Percentiles rank a stretch among this genome's conserved stretches.
phyloP scores from a whole-genome alignment of 35 echinoderm and acorn worm genomes.

The Apostichopus parvimensis region DNA sequence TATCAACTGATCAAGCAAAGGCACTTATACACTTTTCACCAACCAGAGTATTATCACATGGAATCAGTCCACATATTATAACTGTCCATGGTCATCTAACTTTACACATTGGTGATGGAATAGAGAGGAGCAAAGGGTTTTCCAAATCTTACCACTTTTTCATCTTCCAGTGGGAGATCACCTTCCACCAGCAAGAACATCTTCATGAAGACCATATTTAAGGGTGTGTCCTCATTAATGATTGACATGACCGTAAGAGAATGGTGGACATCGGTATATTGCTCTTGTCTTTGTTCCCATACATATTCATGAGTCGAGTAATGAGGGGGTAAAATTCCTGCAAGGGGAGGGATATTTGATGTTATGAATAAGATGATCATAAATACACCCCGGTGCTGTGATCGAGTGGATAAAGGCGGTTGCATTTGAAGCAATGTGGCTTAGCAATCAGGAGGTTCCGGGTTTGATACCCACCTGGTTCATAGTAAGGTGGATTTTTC shows the following conservation, averaged over 20 bases:
- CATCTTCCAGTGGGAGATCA: constrained; percentile 78
- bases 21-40: neutral
- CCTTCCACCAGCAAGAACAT: constrained; percentile 82
- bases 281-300: constrained; percentile 78
- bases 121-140: too few species aligned
- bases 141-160: constrained; percentile 56
- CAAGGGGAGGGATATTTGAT: neutral
- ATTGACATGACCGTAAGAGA: constrained; percentile 66
- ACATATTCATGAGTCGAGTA: constrained; percentile 83
- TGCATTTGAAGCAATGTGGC: too few species aligned
- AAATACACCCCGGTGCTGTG: too few species aligned
- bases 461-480: too few species aligned
- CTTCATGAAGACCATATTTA: constrained; percentile 68
- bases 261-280: constrained; percentile 75
- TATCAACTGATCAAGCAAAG: neutral
- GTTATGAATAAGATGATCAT: too few species aligned
- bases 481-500: too few species aligned
- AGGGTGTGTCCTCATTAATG: constrained; percentile 58
- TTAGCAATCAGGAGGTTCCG: too few species aligned
- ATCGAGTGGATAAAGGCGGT: too few species aligned
- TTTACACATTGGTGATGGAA: too few species aligned
- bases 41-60: neutral
- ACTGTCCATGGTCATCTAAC: too few species aligned
- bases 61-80: too few species aligned
- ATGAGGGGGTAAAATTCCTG: constrained; percentile 83